Percentiles rank a stretch among this genome's conserved stretches.
Evolutionary conservation across 2,797 vertebrate species (phyloP).

Genomic region (Semaprochilodus insignis): DNA sequence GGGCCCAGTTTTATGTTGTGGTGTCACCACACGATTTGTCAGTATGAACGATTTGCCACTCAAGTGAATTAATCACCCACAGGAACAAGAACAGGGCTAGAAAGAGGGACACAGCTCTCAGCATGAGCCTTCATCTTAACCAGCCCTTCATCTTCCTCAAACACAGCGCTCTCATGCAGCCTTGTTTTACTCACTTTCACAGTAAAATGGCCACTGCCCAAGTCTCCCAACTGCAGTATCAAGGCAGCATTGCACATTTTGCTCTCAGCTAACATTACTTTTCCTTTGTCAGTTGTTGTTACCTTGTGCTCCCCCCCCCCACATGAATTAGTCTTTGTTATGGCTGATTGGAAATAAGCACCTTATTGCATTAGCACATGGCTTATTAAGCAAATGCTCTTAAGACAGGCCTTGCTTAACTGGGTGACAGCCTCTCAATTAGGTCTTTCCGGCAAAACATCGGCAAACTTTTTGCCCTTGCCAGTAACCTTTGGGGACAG

Average conservation of each 20-base stretch:
- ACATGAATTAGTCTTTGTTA: constrained; percentile 81
- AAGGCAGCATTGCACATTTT: constrained; percentile 24
- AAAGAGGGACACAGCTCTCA: constrained; percentile 54
- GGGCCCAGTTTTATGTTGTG: constrained; percentile 74
- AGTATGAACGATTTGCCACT: constrained; percentile 79
- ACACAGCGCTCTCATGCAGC: constrained; percentile 21
- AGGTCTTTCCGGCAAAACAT: constrained; percentile 73
- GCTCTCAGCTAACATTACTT: constrained; percentile 59
- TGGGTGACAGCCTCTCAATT: constrained; percentile 81
- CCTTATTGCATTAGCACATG: constrained; percentile 82
- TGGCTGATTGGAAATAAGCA: constrained; percentile 82
- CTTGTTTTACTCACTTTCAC: constrained; percentile 51
- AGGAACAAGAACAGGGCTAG: constrained; percentile 55
- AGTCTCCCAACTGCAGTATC: constrained; percentile 28
- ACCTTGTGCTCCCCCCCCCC: constrained; percentile 66
- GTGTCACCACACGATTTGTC: constrained; percentile 81
- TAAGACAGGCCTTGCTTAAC: constrained; percentile 82
- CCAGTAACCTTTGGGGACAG: constrained; percentile 63
- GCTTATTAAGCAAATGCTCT: constrained; percentile 83
- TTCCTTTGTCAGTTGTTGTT: constrained; percentile 59
- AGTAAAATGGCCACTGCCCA: constrained; percentile 30
- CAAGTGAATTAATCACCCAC: constrained; percentile 76
- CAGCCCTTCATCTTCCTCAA: constrained; percentile 60
- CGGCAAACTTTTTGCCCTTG: constrained; percentile 72
- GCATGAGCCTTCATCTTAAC: constrained; percentile 51